Evolutionary conservation across 2,113 vertebrate species (phyloP).

Genomic region (Cathartes aura): DNA sequence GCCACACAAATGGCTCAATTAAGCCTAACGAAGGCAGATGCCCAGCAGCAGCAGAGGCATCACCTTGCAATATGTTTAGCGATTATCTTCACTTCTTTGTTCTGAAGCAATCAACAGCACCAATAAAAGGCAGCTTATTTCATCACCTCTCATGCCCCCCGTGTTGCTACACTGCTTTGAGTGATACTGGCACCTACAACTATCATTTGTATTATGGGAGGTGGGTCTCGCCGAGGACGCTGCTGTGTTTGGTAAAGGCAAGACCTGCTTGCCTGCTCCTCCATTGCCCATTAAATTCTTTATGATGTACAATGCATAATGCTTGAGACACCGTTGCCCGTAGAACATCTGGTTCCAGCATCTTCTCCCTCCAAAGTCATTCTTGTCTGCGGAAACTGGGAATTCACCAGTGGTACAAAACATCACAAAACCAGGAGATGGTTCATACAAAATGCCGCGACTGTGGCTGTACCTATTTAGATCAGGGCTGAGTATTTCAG

Average conservation of each 20-base stretch:
- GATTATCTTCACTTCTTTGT: neutral
- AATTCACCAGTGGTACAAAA: neutral
- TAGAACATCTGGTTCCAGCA: neutral
- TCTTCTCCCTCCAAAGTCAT: neutral
- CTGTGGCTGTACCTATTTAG: neutral
- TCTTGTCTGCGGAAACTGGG: neutral
- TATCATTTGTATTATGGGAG: neutral
- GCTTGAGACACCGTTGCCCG: neutral
- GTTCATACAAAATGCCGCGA: accelerated
- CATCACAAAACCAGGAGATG: neutral
- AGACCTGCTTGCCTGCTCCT: neutral
- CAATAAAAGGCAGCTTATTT: neutral
- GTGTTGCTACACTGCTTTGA: neutral
- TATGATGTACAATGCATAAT: neutral
- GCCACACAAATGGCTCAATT: neutral
- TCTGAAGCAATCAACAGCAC: neutral
- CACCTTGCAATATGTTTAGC: neutral
- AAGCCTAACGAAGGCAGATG: neutral
- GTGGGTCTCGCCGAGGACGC: neutral
- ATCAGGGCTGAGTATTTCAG: neutral
- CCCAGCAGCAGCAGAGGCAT: neutral
- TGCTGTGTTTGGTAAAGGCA: neutral
- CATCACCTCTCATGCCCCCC: accelerated
- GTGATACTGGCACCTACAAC: neutral
- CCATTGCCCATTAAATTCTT: neutral